These are phyloP conservation scores for Pollimyrus isidori DNA, from an alignment of 2,113 vertebrate genomes.

Conservation along the genomic window DNA sequence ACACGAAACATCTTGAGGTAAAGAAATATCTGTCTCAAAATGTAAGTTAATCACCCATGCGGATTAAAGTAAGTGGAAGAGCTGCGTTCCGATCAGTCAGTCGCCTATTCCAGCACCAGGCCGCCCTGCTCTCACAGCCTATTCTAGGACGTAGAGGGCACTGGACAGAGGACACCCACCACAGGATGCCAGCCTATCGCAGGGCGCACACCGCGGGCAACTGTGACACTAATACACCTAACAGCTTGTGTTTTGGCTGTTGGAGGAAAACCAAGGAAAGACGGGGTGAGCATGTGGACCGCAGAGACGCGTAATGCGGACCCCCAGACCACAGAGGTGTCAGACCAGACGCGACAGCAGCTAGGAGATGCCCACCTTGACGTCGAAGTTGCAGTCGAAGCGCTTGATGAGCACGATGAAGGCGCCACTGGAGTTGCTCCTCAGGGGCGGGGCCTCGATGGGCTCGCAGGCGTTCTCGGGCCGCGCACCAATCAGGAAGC, in stretches of 20 bases:
- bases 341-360: not conserved
- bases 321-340: not conserved
- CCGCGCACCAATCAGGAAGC: constrained; percentile 69
- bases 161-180: not conserved
- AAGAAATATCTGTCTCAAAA: not conserved
- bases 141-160: not conserved
- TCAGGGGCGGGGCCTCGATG: constrained; percentile 64
- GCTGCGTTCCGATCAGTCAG: not conserved
- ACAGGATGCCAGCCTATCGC: not conserved
- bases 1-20: not conserved
- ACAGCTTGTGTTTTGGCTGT: not conserved
- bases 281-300: not conserved
- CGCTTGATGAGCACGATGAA: constrained; percentile 74
- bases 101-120: not conserved
- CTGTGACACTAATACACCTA: not conserved
- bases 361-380: constrained; percentile 56
- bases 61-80: not conserved
- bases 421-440: constrained; percentile 58
- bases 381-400: constrained; percentile 74
- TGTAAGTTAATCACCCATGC: not conserved
- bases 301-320: not conserved
- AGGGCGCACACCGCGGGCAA: not conserved
- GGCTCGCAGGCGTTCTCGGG: constrained; percentile 76
- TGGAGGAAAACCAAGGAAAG: not conserved
- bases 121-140: not conserved